Evolutionary conservation across 2,888 invertebrate species (phyloP).

Genomic region (Calephelis perditalis): DNA sequence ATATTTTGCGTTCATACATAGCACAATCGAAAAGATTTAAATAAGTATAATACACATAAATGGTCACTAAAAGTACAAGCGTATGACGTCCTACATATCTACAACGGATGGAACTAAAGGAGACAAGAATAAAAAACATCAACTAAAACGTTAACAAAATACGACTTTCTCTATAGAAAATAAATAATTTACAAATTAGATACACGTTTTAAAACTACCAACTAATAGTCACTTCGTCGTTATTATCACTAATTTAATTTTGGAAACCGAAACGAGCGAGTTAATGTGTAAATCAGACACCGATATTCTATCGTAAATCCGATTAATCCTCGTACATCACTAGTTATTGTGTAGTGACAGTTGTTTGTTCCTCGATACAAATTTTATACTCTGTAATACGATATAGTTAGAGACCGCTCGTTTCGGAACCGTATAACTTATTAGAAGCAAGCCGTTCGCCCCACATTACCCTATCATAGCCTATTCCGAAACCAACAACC

Average conservation of each 20-base stretch:
- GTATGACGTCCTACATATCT: constrained; percentile 74
- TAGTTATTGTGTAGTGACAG: constrained; percentile 6
- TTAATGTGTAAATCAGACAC: constrained; percentile 1
- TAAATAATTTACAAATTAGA: constrained; percentile 75
- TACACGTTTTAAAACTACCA: constrained; percentile 69
- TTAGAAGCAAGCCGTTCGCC: constrained; percentile 69
- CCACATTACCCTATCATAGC: constrained; percentile 69
- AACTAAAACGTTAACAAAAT: constrained; percentile 79
- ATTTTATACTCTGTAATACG: constrained; percentile 11
- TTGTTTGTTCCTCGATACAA: not conserved
- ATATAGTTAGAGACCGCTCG: constrained; percentile 40
- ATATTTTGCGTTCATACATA: constrained; percentile 47
- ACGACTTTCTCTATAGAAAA: constrained; percentile 77
- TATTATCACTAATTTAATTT: constrained; percentile 61
- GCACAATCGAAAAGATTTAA: constrained; percentile 10
- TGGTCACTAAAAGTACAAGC: constrained; percentile 76
- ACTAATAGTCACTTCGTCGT: constrained; percentile 69
- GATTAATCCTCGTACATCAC: constrained; percentile 13
- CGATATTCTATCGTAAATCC: constrained; percentile 8
- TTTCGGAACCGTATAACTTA: constrained; percentile 44
- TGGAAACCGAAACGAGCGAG: constrained; percentile 47
- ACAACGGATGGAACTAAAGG: constrained; percentile 70
- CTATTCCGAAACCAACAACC: constrained; percentile 70
- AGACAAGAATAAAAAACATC: constrained; percentile 70
- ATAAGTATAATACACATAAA: constrained; percentile 66